phyloP scores from a whole-genome alignment of 2,888 invertebrate species.

The Drosophila robusta region DNA sequence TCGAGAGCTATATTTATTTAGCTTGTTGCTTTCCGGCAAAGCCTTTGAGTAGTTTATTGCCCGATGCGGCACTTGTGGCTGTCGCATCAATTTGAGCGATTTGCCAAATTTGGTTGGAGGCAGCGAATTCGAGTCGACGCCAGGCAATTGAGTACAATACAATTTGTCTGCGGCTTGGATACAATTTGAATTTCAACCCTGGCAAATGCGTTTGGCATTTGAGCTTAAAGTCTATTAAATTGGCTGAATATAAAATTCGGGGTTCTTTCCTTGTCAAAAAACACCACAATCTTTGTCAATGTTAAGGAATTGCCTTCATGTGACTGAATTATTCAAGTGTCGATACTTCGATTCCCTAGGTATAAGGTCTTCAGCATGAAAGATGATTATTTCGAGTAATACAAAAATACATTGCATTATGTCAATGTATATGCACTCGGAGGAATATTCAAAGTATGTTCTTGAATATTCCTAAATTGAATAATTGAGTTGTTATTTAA shows the following conservation, averaged over 20 bases:
- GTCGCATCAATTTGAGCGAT: conserved; percentile 49
- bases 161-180: conserved; percentile 42
- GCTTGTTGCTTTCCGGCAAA: conserved; percentile 55
- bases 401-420: no score
- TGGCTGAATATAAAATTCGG: neutral
- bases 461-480: no score
- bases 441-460: no score
- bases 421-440: no score
- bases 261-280: neutral
- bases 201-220: conserved; percentile 16
- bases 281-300: neutral
- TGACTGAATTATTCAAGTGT: neutral
- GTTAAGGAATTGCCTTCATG: neutral
- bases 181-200: conserved; percentile 20
- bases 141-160: conserved; percentile 41
- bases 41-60: conserved; percentile 59
- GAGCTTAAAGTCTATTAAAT: conserved; percentile 18
- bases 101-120: conserved; percentile 41
- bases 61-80: conserved; percentile 32
- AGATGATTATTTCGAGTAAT: no score
- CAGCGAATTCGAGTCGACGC: conserved; percentile 39
- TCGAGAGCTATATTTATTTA: conserved; percentile 67
- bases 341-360: no score
- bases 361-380: no score
- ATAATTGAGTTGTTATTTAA: no score